phyloP scores from a whole-genome alignment of 1,140 invertebrate species.

The Calephelis nemesis region DNA sequence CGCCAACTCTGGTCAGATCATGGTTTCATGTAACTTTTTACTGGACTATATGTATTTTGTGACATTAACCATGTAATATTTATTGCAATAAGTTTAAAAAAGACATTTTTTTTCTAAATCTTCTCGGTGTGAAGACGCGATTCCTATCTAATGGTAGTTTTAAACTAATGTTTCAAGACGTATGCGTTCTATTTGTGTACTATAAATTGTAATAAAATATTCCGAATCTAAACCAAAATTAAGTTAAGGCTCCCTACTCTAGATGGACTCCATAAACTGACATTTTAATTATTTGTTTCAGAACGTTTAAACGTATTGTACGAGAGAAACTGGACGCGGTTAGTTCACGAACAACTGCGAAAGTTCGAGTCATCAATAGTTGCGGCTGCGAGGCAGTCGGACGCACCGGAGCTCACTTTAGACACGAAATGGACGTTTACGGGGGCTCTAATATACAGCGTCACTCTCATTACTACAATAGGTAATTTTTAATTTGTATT shows the following conservation, averaged over 20 bases:
- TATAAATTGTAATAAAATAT: no score
- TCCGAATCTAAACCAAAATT: no score
- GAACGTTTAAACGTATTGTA: slow-evolving; percentile 90
- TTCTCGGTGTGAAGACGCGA: no score
- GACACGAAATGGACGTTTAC: slow-evolving; percentile 74
- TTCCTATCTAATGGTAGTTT: no score
- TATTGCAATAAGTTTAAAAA: no score
- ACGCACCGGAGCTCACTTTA: slow-evolving; percentile 73
- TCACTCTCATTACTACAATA: slow-evolving; percentile 75
- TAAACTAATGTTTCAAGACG: no score
- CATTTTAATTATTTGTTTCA: slow-evolving; percentile 70
- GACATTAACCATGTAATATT: no score
- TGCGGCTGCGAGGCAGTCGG: slow-evolving; percentile 82
- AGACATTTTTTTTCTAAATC: no score
- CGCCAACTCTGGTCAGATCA: no score
- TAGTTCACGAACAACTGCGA: slow-evolving; percentile 86
- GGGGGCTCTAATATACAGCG: slow-evolving; percentile 71
- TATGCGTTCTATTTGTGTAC: no score
- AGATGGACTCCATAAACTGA: not conserved
- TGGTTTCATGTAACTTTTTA: no score
- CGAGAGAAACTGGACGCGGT: slow-evolving; percentile 89
- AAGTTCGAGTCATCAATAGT: slow-evolving; percentile 89
- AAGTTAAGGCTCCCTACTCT: not conserved
- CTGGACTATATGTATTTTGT: no score
- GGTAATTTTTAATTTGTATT: slow-evolving; percentile 43